Evolutionary conservation across 2,113 vertebrate species (phyloP).

Genomic region (Hiodon tergisus): DNA sequence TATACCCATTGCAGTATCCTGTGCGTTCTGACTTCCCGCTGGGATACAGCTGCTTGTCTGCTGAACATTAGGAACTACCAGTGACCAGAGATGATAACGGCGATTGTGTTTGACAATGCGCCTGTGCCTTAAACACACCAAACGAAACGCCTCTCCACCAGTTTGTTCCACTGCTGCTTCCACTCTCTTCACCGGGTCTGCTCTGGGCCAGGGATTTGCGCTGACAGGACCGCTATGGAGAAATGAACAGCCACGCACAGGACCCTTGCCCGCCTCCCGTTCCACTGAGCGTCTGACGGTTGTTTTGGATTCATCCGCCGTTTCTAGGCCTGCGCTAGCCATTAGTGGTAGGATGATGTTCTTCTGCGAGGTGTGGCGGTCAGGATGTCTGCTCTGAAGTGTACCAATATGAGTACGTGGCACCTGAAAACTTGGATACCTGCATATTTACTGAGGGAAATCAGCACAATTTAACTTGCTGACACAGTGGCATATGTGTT

Average conservation of each 20-base stretch:
- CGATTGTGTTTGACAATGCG: no score
- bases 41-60: no score
- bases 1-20: no score
- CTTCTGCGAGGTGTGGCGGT: neutral
- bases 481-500: neutral
- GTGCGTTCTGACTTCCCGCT: no score
- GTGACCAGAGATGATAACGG: no score
- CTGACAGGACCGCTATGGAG: neutral
- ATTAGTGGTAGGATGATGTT: neutral
- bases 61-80: no score
- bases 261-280: neutral
- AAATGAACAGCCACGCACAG: neutral
- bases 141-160: neutral
- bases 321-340: neutral
- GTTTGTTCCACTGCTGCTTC: neutral
- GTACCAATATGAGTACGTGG: no score
- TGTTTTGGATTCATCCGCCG: constrained; percentile 6
- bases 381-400: no score
- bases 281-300: neutral
- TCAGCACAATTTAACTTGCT: neutral
- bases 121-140: neutral
- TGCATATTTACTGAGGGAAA: no score
- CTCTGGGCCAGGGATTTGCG: neutral
- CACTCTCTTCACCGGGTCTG: no score
- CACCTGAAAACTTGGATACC: no score